Evolutionary conservation across 2,113 vertebrate genomes (phyloP), one percentile per base, ranked within the genome.

Genomic region (Girardinichthys multiradiatus): DNA sequence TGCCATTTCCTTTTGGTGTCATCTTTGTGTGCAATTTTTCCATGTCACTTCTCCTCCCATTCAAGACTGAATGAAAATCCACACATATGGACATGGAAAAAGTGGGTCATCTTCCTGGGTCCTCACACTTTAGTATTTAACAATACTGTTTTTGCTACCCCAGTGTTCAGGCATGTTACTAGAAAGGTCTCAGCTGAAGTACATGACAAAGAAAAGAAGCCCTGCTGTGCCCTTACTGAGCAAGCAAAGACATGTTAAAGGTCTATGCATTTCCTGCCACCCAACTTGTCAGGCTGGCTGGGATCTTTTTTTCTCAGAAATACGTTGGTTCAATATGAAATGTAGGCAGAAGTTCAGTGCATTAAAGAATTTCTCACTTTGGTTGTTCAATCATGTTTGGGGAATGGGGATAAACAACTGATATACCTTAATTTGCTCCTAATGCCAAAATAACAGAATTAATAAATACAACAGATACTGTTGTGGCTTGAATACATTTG

Each of bases 211-310:
- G 48, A 79, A 80, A 64, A 81, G 58, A 68, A 82, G 68, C 30
- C 33, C 30, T 58, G 39, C 70, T 75, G 64, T 81, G 57, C 57
- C 75, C 66, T 39, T 12, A 37, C 27, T 63, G 59, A 77, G 28
- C 81, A 83, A 77, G 72, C 70, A 66, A 57, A 57, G 65, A 62
- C 77, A 63, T 48, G 68, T 48, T 68, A 72, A 58, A 80, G 9
- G 64, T 60, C 74, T 15, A 17, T 60, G 45, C 10, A 31, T 65
- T 70, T 70, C 70, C 57, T 81, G 75, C 58, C 72, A 54, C 29
- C 65, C 6, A 63, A 60, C 57, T 57, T 14, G n/a, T 77, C 37
- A 68, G 54, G 57, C 39, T 71, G 57, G 33, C 67, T 72, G 57
- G 59, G 70, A 29, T 79, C 29, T 6, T 33, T 60, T 19, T 60